These are phyloP conservation scores for Lanius collurio DNA, from an alignment of 2,113 vertebrate genomes.

Conservation along the genomic window DNA sequence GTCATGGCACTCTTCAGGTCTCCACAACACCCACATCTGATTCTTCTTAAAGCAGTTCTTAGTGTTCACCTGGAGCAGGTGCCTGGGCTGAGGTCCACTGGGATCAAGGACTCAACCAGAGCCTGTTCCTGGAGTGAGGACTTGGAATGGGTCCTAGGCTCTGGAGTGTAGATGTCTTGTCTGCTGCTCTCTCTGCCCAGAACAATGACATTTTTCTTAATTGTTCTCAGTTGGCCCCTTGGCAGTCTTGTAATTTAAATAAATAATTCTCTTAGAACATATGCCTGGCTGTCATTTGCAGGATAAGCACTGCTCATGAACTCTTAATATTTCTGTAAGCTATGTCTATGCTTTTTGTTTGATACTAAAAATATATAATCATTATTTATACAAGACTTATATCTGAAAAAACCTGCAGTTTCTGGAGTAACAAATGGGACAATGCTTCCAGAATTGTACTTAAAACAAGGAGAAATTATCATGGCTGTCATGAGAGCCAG, in stretches of 20 bases:
- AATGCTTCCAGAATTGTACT: background rate
- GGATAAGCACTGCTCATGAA: background rate
- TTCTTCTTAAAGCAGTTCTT: background rate
- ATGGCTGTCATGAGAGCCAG: background rate
- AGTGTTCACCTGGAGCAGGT: background rate
- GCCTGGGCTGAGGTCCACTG: background rate
- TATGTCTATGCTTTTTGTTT: background rate
- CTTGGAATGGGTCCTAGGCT: background rate
- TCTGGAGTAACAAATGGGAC: background rate
- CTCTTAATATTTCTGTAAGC: background rate
- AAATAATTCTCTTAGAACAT: slow-evolving; percentile 7
- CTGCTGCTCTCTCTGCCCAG: background rate
- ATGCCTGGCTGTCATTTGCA: background rate
- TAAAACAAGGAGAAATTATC: background rate
- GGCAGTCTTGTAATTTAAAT: background rate
- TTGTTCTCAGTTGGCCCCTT: background rate
- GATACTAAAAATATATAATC: background rate
- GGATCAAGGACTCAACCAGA: background rate
- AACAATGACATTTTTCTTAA: slow-evolving; percentile 46
- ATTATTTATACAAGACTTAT: background rate
- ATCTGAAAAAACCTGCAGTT: background rate
- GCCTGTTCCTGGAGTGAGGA: background rate
- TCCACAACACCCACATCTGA: accelerated
- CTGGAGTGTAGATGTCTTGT: background rate
- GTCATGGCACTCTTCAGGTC: background rate